Percentiles rank a stretch among this genome's conserved stretches.
Evolutionary conservation across 2,888 invertebrate species (phyloP).

Genomic region (Tanytarsus gracilentus): DNA sequence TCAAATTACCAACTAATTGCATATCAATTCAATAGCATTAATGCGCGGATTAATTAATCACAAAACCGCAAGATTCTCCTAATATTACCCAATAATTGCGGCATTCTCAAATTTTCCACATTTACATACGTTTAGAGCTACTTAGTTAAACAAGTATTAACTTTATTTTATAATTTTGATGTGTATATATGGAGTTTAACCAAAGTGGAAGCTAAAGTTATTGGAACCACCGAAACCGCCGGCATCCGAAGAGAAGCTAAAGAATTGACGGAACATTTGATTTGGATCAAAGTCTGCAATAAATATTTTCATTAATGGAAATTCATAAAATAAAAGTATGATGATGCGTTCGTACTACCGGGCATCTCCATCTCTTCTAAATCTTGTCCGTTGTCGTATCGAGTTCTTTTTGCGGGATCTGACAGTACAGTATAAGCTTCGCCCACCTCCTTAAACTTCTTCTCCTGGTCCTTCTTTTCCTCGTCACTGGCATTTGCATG

Average conservation of each 20-base stretch:
- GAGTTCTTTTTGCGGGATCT: slow-evolving; percentile 77
- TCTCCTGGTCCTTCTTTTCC: slow-evolving; percentile 84
- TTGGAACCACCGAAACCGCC: slow-evolving; percentile 51
- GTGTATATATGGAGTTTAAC: slow-evolving; percentile 41
- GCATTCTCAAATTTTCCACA: no score
- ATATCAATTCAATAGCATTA: no score
- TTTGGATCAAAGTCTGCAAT: slow-evolving; percentile 70
- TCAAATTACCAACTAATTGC: no score
- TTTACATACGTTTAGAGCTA: no score
- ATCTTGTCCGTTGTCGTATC: slow-evolving; percentile 88
- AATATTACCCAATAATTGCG: no score
- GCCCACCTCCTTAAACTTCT: slow-evolving; percentile 91
- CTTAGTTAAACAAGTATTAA: no score
- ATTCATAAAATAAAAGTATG: slow-evolving; percentile 1
- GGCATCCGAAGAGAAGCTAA: slow-evolving; percentile 49
- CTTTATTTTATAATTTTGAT: no score
- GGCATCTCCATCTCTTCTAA: slow-evolving; percentile 59
- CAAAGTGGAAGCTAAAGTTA: slow-evolving; percentile 62
- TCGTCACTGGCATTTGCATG: slow-evolving; percentile 78
- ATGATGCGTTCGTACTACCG: slow-evolving; percentile 38
- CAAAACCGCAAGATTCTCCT: no score
- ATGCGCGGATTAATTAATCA: no score
- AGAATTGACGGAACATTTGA: slow-evolving; percentile 78
- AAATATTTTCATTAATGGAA: slow-evolving; percentile 32
- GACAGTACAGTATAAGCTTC: slow-evolving; percentile 89